Conservation (phyloP, 2,797 vertebrate species). For the Lagorchestes hirsutus region DNA sequence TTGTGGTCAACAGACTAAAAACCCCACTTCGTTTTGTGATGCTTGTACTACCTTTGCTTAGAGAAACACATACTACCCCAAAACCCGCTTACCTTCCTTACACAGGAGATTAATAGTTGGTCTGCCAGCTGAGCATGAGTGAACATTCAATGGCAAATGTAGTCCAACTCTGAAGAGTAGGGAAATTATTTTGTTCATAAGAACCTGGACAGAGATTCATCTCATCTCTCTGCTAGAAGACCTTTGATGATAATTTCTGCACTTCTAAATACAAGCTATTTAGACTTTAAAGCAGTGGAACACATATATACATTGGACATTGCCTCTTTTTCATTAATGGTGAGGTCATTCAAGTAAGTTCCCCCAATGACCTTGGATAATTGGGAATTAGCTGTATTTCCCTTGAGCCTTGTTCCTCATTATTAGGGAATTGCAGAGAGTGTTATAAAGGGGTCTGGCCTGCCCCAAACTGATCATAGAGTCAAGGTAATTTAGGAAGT, state of each 20-base stretch:
- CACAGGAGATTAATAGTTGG: slow-evolving; percentile 95
- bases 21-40: background rate
- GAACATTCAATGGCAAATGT: slow-evolving; percentile 88
- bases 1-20: background rate
- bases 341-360: slow-evolving; percentile 1
- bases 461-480: background rate
- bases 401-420: background rate
- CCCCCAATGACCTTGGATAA: background rate
- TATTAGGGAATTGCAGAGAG: background rate
- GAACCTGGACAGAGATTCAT: no score
- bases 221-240: no score
- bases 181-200: no score
- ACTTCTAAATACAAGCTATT: background rate
- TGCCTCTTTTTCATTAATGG: slow-evolving; percentile 28
- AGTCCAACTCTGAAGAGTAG: no score
- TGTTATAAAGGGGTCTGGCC: background rate
- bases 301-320: background rate
- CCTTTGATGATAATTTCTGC: background rate
- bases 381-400: background rate
- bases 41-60: background rate
- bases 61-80: slow-evolving; percentile 2
- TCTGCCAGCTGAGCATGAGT: slow-evolving; percentile 97
- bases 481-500: background rate
- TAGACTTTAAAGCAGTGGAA: background rate
- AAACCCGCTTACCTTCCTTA: slow-evolving; percentile 90